Evolutionary conservation across 2,113 vertebrate species (phyloP).

Genomic region (Axis porcinus): DNA sequence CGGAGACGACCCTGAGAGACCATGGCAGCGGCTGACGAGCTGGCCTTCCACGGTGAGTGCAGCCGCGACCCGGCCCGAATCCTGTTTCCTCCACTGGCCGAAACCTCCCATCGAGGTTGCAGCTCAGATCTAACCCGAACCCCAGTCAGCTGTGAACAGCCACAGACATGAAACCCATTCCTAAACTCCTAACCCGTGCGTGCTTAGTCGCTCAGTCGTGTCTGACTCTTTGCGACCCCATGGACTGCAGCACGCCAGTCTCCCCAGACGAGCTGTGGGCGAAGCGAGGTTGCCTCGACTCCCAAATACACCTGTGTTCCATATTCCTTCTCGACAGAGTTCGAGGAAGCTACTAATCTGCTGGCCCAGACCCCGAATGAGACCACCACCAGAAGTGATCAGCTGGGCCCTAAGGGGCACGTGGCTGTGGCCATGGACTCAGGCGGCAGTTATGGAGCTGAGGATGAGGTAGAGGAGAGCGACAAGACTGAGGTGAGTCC

Average conservation of each 20-base stretch:
- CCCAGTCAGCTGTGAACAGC: neutral
- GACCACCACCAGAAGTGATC: conserved; percentile 74
- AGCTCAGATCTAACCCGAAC: neutral
- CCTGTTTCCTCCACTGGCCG: neutral
- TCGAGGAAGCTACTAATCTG: conserved; percentile 85
- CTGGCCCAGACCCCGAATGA: conserved; percentile 82
- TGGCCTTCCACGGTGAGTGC: conserved; percentile 86
- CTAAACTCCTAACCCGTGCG: neutral
- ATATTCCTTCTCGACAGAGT: conserved; percentile 76
- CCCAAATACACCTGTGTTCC: neutral
- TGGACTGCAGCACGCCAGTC: neutral
- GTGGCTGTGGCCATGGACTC: conserved; percentile 78
- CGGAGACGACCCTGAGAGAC: conserved; percentile 10
- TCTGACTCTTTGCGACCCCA: neutral
- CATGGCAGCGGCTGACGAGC: conserved; percentile 86
- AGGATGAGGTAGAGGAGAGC: conserved; percentile 79
- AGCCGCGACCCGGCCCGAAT: neutral
- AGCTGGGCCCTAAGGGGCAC: conserved; percentile 28
- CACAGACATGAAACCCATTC: neutral
- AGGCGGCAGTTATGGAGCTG: conserved; percentile 76
- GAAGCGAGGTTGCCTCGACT: neutral
- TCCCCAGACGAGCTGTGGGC: neutral
- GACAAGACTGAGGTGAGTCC: conserved; percentile 74
- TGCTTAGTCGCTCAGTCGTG: neutral
- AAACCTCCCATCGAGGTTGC: neutral